Percentiles rank a stretch among this genome's conserved stretches.
These are phyloP conservation scores for Aporophyla lueneburgensis DNA, from an alignment of 2,888 invertebrate species.

Conservation along the genomic window DNA sequence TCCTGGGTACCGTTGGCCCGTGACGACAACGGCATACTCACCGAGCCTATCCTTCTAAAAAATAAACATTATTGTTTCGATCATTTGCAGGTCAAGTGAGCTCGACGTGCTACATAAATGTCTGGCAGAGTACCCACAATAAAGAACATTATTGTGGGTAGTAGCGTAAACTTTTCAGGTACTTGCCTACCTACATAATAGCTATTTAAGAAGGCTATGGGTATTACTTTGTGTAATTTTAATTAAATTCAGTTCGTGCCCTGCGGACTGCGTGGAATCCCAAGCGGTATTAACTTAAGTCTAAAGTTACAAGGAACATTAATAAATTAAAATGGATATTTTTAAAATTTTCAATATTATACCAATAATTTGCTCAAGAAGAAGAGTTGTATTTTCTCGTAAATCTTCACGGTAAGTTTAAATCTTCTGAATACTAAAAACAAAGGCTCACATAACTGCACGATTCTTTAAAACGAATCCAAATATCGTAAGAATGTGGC, in stretches of 20 bases:
- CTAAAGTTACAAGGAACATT: slow-evolving; percentile 5
- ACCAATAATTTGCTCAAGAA: slow-evolving; percentile 8
- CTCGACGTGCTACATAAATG: slow-evolving; percentile 41
- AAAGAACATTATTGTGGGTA: slow-evolving; percentile 14
- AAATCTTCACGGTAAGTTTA: neutral
- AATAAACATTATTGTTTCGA: slow-evolving; percentile 68
- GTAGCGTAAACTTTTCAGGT: slow-evolving; percentile 7
- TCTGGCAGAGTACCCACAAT: neutral
- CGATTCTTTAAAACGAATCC: slow-evolving; percentile 45
- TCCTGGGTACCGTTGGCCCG: slow-evolving; percentile 79
- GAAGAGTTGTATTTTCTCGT: slow-evolving; percentile 20
- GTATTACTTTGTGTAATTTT: slow-evolving; percentile 5
- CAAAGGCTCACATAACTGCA: slow-evolving; percentile 50
- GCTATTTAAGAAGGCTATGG: neutral
- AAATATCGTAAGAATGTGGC: slow-evolving; percentile 44
- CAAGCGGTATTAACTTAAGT: slow-evolving; percentile 22
- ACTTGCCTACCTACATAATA: neutral
- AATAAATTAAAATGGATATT: neutral
- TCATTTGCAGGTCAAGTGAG: slow-evolving; percentile 70
- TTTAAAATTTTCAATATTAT: neutral
- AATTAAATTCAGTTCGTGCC: neutral
- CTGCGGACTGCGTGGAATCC: neutral
- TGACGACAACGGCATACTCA: slow-evolving; percentile 67
- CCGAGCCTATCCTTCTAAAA: slow-evolving; percentile 67
- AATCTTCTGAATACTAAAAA: slow-evolving; percentile 1